Conservation (phyloP, 2,888 invertebrate genomes). For the Cordylochernes scorpioides region DNA sequence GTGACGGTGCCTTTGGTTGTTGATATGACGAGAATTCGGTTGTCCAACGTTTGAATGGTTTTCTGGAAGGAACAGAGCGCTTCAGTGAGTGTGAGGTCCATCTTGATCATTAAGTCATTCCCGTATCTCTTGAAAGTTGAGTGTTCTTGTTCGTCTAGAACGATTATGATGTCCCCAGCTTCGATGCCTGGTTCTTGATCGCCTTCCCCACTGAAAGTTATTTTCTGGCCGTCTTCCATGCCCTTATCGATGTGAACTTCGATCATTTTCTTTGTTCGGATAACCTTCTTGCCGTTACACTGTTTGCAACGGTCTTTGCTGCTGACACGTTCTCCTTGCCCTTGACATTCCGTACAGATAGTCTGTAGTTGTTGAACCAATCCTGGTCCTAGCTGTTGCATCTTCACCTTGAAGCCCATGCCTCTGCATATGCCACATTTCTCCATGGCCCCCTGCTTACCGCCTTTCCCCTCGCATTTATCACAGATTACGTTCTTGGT, state of each 20-base stretch:
- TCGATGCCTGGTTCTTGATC: slow-evolving; percentile 83
- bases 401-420: slow-evolving; percentile 47
- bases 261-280: slow-evolving; percentile 65
- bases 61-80: slow-evolving; percentile 85
- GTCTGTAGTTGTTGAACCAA: slow-evolving; percentile 75
- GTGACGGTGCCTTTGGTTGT: slow-evolving; percentile 84
- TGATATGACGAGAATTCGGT: slow-evolving; percentile 62
- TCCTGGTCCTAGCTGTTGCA: slow-evolving; percentile 43
- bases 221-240: slow-evolving; percentile 85
- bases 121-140: slow-evolving; percentile 38
- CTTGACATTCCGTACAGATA: slow-evolving; percentile 57
- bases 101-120: slow-evolving; percentile 51
- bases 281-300: slow-evolving; percentile 68
- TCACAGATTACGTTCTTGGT: slow-evolving; percentile 88
- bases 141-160: slow-evolving; percentile 80
- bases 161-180: slow-evolving; percentile 80
- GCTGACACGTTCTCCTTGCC: slow-evolving; percentile 55
- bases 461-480: slow-evolving; percentile 76
- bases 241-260: slow-evolving; percentile 71
- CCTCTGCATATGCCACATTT: slow-evolving; percentile 67
- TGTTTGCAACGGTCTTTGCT: slow-evolving; percentile 77
- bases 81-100: slow-evolving; percentile 67
- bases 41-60: slow-evolving; percentile 61
- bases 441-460: slow-evolving; percentile 69
- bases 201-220: slow-evolving; percentile 74